These are phyloP conservation scores for Plutomurus gul DNA, from an alignment of 1,140 invertebrate species.

Conservation along the genomic window DNA sequence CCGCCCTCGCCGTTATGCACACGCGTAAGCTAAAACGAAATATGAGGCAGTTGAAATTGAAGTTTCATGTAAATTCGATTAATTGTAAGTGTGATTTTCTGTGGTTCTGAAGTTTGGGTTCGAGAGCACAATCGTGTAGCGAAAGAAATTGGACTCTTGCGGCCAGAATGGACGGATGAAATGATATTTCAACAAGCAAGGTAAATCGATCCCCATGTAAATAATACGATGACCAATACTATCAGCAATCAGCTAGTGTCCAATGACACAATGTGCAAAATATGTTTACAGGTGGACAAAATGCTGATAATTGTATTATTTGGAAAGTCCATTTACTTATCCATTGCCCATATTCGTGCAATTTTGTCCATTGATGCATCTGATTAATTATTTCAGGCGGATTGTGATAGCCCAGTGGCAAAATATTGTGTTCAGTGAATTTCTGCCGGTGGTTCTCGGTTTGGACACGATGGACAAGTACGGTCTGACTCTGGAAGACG, in stretches of 20 bases:
- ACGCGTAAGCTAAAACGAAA: conserved; percentile 33
- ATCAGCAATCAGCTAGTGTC: too few species aligned
- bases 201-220: too few species aligned
- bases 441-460: conserved; percentile 87
- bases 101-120: conserved; percentile 32
- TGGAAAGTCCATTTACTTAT: too few species aligned
- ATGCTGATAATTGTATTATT: too few species aligned
- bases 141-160: neutral
- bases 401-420: conserved; percentile 89
- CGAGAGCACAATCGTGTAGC: conserved; percentile 53
- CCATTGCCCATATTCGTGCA: too few species aligned
- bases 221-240: too few species aligned
- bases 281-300: too few species aligned
- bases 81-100: neutral
- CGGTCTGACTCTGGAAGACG: conserved; percentile 70
- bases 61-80: neutral
- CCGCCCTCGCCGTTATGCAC: conserved; percentile 47
- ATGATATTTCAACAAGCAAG: conserved; percentile 40
- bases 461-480: conserved; percentile 91
- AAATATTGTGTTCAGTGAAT: conserved; percentile 93
- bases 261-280: too few species aligned
- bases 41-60: neutral
- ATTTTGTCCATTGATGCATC: too few species aligned
- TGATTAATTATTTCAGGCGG: conserved; percentile 70
- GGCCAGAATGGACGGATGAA: conserved; percentile 40